Percentiles rank a stretch among this genome's conserved stretches.
These are phyloP conservation scores for Geophilus truncorum DNA, from an alignment of 2,888 invertebrate genomes.

Conservation along the genomic window DNA sequence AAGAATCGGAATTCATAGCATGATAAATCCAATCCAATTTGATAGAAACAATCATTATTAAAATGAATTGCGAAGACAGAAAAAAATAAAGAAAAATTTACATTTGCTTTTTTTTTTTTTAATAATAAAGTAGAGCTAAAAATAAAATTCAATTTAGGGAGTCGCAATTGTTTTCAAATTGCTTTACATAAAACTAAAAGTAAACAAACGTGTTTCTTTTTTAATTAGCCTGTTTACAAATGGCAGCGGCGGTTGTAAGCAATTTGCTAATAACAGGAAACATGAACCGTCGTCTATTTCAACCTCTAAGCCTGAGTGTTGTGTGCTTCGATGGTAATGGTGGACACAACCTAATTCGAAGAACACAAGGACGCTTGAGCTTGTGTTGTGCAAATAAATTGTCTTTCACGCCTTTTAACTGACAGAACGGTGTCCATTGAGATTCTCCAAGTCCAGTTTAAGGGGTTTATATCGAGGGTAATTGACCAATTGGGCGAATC, in stretches of 20 bases:
- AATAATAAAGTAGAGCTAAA: no score
- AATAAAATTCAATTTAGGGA: no score
- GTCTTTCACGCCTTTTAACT: constrained; percentile 1
- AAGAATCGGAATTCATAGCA: neutral
- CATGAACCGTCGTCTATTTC: neutral
- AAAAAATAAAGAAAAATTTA: neutral
- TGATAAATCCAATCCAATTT: neutral
- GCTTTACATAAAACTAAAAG: no score
- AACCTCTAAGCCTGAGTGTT: neutral
- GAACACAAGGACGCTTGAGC: neutral
- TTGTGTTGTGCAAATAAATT: neutral
- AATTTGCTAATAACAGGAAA: neutral
- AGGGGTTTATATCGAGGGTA: neutral
- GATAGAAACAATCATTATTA: neutral
- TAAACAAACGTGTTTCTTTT: no score
- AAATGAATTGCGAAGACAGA: neutral
- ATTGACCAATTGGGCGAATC: neutral
- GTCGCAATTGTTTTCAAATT: no score
- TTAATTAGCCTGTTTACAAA: neutral
- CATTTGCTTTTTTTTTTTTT: no score
- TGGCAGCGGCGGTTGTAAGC: neutral
- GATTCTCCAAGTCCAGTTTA: neutral
- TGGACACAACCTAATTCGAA: neutral
- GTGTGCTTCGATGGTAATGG: neutral
- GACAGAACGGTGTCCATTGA: neutral